A percentile compares a stretch with the other conserved stretches of the same genome.
phyloP scores from a whole-genome alignment of 2,797 vertebrate genomes.

The Gymnodraco acuticeps region DNA sequence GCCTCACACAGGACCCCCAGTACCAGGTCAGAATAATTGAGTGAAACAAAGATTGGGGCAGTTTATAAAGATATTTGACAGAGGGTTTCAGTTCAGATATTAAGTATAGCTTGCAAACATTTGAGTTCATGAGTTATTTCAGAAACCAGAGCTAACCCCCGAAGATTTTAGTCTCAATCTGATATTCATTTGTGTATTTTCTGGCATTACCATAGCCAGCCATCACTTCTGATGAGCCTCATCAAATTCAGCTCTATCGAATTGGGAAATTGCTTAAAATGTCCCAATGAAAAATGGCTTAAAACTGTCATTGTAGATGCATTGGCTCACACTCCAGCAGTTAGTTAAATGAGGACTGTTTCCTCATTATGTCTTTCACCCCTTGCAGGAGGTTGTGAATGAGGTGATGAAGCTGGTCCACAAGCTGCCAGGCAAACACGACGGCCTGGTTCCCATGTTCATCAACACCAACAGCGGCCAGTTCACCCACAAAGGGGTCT shows the following conservation, averaged over 20 bases:
- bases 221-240: slow-evolving; percentile 25
- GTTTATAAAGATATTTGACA: slow-evolving; percentile 7
- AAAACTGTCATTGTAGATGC: slow-evolving; percentile 3
- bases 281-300: slow-evolving; percentile 23
- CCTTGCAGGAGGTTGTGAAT: slow-evolving; percentile 89
- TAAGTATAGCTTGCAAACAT: slow-evolving; percentile 6
- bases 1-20: slow-evolving; percentile 88
- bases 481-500: slow-evolving; percentile 94
- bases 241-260: slow-evolving; percentile 1
- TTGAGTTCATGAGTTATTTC: slow-evolving; percentile 32
- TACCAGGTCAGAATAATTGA: slow-evolving; percentile 85
- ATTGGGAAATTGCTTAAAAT: slow-evolving; percentile 45
- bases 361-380: slow-evolving; percentile 7
- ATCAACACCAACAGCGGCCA: slow-evolving; percentile 96
- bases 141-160: slow-evolving; percentile 2
- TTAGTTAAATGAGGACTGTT: background rate
- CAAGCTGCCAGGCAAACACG: slow-evolving; percentile 90
- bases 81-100: slow-evolving; percentile 14
- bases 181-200: slow-evolving; percentile 33
- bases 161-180: slow-evolving; percentile 14
- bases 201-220: slow-evolving; percentile 17
- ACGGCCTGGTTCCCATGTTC: slow-evolving; percentile 98
- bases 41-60: background rate
- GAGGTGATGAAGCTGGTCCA: slow-evolving; percentile 91
- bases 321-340: slow-evolving; percentile 3